These are phyloP conservation scores for Nowickia ferox DNA, from an alignment of 2,888 invertebrate genomes.

Conservation along the genomic window DNA sequence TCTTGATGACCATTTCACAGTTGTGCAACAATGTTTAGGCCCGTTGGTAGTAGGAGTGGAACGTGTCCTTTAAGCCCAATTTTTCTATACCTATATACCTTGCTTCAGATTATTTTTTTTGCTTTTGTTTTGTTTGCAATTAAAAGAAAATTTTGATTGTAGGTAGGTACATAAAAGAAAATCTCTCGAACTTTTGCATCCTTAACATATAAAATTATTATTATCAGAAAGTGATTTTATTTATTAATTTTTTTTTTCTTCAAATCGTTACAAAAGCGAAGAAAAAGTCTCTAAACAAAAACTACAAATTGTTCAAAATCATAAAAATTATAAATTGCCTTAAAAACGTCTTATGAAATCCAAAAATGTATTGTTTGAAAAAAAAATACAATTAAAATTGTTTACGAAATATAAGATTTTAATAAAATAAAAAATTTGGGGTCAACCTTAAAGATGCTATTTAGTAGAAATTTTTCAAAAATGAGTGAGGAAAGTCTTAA, in stretches of 20 bases:
- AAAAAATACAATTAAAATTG: slow-evolving; percentile 75
- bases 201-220: neutral
- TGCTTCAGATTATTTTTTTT: too few species aligned
- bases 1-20: too few species aligned
- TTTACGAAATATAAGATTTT: slow-evolving; percentile 50
- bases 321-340: slow-evolving; percentile 80
- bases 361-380: slow-evolving; percentile 77
- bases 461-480: slow-evolving; percentile 50
- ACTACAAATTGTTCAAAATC: slow-evolving; percentile 77
- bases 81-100: too few species aligned
- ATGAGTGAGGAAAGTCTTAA: slow-evolving; percentile 62
- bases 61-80: too few species aligned
- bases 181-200: slow-evolving; percentile 14
- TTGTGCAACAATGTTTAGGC: too few species aligned
- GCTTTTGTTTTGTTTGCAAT: neutral
- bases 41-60: too few species aligned
- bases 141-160: slow-evolving; percentile 2
- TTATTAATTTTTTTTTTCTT: slow-evolving; percentile 19
- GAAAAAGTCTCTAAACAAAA: neutral
- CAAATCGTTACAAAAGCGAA: neutral
- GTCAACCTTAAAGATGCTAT: slow-evolving; percentile 76
- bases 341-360: slow-evolving; percentile 75
- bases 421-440: slow-evolving; percentile 23
- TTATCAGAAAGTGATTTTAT: slow-evolving; percentile 11
- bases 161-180: too few species aligned